Evolutionary conservation across 2,113 vertebrate genomes (phyloP).

Genomic region (Ictalurus punctatus): DNA sequence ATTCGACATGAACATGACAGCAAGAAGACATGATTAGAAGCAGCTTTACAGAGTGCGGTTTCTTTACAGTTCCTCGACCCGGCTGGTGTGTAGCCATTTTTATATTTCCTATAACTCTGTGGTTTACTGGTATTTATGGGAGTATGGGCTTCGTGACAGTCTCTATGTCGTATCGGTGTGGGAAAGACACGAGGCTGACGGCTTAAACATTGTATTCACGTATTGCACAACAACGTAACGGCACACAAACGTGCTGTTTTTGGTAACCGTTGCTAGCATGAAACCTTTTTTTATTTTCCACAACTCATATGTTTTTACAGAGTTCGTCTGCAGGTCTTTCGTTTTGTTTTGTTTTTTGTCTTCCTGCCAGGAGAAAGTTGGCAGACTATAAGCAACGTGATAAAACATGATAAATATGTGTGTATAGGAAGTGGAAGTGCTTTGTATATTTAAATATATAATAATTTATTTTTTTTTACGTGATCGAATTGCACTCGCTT

Average conservation of each 20-base stretch:
- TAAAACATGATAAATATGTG: background rate
- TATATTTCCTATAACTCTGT: slow-evolving; percentile 19
- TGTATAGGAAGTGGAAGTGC: slow-evolving; percentile 2
- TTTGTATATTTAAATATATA: background rate
- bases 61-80: background rate
- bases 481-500: background rate
- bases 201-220: background rate
- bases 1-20: background rate
- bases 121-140: slow-evolving; percentile 9
- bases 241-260: background rate
- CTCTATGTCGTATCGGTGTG: background rate
- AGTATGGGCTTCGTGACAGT: background rate
- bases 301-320: background rate
- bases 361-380: slow-evolving; percentile 21
- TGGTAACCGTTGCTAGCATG: slow-evolving; percentile 18
- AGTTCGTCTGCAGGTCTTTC: slow-evolving; percentile 5
- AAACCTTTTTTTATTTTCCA: background rate
- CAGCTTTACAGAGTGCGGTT: background rate
- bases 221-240: slow-evolving; percentile 13
- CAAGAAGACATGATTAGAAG: background rate
- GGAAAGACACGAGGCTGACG: background rate
- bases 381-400: background rate
- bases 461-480: background rate
- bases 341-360: background rate
- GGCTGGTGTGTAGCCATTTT: background rate